Percentiles rank a stretch among this genome's conserved stretches.
Conservation (phyloP, 2,113 vertebrate species). For the Ptyas mucosa region DNA sequence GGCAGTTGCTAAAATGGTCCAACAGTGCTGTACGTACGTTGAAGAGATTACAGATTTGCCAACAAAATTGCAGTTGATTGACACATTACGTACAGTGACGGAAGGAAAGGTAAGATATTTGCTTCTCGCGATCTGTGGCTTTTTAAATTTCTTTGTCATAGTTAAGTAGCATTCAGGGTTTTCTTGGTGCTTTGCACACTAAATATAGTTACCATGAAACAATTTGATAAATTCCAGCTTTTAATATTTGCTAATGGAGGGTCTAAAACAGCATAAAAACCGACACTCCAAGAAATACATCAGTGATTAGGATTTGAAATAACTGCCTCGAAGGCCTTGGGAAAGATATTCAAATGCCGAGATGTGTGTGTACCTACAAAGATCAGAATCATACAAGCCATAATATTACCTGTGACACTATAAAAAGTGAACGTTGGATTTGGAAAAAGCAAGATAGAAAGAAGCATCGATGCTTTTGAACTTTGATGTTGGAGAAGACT, state of each 20-base stretch:
- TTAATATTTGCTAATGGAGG: not conserved
- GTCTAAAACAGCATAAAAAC: not conserved
- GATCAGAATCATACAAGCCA: not conserved
- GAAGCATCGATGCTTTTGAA: not conserved
- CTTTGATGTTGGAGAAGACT: not conserved
- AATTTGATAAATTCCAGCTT: not conserved
- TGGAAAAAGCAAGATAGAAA: not conserved
- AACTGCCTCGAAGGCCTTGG: not conserved
- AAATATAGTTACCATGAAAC: not conserved
- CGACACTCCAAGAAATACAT: not conserved
- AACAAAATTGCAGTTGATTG: constrained; percentile 91
- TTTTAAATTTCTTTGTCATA: not conserved
- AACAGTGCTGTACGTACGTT: constrained; percentile 95
- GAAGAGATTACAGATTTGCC: constrained; percentile 87
- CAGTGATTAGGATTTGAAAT: not conserved
- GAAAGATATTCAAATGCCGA: not conserved
- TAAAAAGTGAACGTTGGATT: not conserved
- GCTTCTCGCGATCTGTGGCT: constrained; percentile 16
- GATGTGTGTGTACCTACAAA: not conserved
- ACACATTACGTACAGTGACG: constrained; percentile 94
- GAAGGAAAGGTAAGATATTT: constrained; percentile 88
- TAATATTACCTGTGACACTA: not conserved
- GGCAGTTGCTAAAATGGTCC: constrained; percentile 99
- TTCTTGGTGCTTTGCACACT: not conserved
- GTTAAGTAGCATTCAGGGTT: not conserved